These are phyloP conservation scores for Caranx melampygus DNA, from an alignment of 2,113 vertebrate genomes.

Conservation along the genomic window DNA sequence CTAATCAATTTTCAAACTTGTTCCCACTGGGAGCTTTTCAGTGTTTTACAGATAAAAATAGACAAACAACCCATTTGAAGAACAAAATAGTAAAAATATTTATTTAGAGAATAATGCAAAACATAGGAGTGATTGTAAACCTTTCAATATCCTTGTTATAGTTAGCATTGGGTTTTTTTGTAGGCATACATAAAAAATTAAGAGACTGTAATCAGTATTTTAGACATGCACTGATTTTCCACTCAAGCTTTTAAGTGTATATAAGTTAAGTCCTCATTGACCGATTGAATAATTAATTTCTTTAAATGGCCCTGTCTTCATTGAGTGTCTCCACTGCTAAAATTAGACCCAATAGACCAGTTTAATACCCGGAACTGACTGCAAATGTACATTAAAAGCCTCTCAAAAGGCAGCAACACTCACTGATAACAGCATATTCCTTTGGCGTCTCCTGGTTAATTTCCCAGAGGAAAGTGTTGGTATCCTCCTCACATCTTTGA, in stretches of 20 bases:
- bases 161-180: no score
- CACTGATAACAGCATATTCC: slow-evolving; percentile 87
- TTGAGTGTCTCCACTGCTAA: no score
- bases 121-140: no score
- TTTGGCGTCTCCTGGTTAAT: slow-evolving; percentile 82
- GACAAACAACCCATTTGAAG: no score
- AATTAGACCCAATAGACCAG: no score
- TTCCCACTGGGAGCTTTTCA: no score
- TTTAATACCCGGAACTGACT: not conserved
- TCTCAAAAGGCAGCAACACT: slow-evolving; percentile 71
- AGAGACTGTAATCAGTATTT: not conserved
- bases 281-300: not conserved
- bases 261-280: not conserved
- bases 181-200: not conserved
- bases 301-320: not conserved
- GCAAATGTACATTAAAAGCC: not conserved
- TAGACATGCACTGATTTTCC: not conserved
- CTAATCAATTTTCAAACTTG: no score
- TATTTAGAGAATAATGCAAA: no score
- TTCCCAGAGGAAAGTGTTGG: slow-evolving; percentile 83
- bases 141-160: not conserved
- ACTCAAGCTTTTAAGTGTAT: no score
- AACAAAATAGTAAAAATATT: no score
- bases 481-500: slow-evolving; percentile 82
- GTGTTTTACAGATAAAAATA: no score